Evolutionary conservation across 1,140 invertebrate species (phyloP).

Genomic region (Bombus cullumanus): DNA sequence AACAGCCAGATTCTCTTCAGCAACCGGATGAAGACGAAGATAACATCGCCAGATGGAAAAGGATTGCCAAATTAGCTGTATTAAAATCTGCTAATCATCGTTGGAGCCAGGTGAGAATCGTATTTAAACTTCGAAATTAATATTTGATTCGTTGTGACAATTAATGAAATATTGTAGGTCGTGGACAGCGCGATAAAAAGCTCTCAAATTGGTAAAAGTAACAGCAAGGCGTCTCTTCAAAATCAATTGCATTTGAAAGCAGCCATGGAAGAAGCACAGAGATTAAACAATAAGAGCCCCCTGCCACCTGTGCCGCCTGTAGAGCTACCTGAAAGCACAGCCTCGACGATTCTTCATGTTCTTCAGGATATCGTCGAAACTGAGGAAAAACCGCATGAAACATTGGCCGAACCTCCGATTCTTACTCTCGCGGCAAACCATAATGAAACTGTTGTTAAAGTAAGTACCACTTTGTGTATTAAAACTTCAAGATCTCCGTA

Average conservation of each 20-base stretch:
- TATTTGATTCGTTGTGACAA: background rate
- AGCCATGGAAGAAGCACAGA: slow-evolving; percentile 90
- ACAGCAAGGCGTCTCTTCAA: slow-evolving; percentile 86
- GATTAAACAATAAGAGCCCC: slow-evolving; percentile 83
- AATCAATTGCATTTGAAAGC: slow-evolving; percentile 89
- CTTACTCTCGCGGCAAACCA: background rate
- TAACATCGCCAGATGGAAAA: slow-evolving; percentile 86
- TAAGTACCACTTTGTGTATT: background rate
- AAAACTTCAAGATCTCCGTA: too few species aligned
- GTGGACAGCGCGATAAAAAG: slow-evolving; percentile 79
- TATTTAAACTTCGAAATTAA: background rate
- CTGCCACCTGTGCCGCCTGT: slow-evolving; percentile 73
- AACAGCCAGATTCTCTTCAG: slow-evolving; percentile 72
- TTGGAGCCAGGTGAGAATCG: slow-evolving; percentile 85
- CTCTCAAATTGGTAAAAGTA: slow-evolving; percentile 90
- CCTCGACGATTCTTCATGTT: slow-evolving; percentile 70
- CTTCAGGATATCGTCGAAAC: slow-evolving; percentile 68
- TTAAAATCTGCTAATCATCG: slow-evolving; percentile 86
- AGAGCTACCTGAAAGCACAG: slow-evolving; percentile 66
- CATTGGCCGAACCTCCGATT: slow-evolving; percentile 4
- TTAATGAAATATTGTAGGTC: slow-evolving; percentile 51
- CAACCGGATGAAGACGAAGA: slow-evolving; percentile 85
- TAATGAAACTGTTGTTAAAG: slow-evolving; percentile 23
- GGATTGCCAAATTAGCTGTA: slow-evolving; percentile 89
- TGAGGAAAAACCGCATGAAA: background rate